These are phyloP conservation scores for Danionella cerebrum DNA, from an alignment of 2,113 vertebrate species.

Conservation along the genomic window DNA sequence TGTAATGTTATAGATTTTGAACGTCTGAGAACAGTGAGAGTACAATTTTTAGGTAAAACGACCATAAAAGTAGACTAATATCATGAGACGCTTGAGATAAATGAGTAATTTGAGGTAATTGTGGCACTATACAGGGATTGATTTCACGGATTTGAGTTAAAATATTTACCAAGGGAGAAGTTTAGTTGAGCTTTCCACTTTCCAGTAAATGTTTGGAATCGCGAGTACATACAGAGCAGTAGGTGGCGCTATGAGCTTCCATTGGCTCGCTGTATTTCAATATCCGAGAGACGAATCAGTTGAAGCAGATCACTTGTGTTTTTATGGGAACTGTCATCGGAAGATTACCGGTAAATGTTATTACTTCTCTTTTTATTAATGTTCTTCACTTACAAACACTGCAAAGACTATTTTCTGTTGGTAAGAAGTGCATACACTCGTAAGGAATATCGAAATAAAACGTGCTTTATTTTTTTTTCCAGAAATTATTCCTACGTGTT, in stretches of 20 bases:
- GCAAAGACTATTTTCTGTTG: background rate
- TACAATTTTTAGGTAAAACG: too few species aligned
- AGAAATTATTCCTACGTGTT: too few species aligned
- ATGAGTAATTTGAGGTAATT: too few species aligned
- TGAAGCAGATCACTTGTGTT: background rate
- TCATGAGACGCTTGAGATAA: too few species aligned
- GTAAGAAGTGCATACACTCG: conserved; percentile 12
- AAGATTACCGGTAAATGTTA: background rate
- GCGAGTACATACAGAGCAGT: background rate
- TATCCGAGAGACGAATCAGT: background rate
- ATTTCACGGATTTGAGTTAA: too few species aligned
- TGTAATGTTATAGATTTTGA: too few species aligned
- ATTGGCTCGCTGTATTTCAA: background rate
- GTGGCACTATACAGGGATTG: too few species aligned
- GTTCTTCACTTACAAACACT: background rate
- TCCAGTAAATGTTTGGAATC: too few species aligned
- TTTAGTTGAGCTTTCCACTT: too few species aligned
- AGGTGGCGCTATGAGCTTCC: conserved; percentile 8
- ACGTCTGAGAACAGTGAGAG: too few species aligned
- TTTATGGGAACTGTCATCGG: background rate
- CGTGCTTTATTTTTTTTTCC: background rate
- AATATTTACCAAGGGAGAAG: too few species aligned
- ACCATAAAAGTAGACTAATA: too few species aligned
- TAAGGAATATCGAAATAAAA: background rate
- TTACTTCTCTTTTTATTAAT: background rate